Percentiles rank a stretch among this genome's conserved stretches.
Evolutionary conservation across 2,797 vertebrate genomes (phyloP).

Genomic region (Lepidocolaptes lacrymiger): DNA sequence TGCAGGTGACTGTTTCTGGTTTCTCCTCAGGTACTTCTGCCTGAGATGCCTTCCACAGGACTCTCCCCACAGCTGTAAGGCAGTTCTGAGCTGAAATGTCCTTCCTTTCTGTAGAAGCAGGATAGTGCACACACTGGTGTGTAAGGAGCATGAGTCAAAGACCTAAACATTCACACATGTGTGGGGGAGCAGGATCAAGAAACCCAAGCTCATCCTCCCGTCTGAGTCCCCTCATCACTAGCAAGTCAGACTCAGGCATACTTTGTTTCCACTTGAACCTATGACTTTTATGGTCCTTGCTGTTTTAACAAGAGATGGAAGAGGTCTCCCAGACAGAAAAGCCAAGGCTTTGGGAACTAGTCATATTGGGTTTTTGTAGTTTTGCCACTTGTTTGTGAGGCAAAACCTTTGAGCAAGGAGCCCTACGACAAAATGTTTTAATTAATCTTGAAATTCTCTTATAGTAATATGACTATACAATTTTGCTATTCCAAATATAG

Average conservation of each 20-base stretch:
- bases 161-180: fast-evolving
- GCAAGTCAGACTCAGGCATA: neutral
- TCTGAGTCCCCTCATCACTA: neutral
- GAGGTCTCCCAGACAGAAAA: neutral
- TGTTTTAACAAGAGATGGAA: neutral
- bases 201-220: neutral
- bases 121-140: too few relatives aligned
- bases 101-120: neutral
- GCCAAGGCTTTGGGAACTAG: neutral
- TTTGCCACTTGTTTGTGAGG: neutral
- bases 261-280: neutral
- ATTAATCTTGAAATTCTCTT: neutral
- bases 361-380: neutral
- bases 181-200: neutral
- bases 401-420: neutral
- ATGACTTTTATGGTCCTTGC: neutral
- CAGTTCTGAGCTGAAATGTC: neutral
- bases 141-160: neutral
- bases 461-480: neutral
- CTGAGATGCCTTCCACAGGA: neutral
- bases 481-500: neutral
- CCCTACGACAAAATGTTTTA: neutral
- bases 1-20: neutral
- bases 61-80: neutral
- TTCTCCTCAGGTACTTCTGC: neutral